Percentiles rank a stretch among this genome's conserved stretches.
These are phyloP conservation scores for Ostrea denselamellosa DNA, from an alignment of 1,140 invertebrate genomes.

Conservation along the genomic window DNA sequence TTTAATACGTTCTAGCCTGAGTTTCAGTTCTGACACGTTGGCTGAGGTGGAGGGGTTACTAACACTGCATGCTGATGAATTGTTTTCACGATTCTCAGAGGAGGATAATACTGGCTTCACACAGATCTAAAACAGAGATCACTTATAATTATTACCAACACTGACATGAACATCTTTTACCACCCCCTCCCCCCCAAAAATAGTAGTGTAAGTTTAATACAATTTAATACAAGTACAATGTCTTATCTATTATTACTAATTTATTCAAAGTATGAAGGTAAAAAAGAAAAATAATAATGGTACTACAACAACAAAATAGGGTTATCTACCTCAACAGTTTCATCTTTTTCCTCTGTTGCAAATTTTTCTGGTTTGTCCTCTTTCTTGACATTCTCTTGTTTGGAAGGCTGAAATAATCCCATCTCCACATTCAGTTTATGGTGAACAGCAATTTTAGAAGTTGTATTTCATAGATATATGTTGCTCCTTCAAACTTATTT, in stretches of 20 bases:
- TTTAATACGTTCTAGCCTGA: slow-evolving; percentile 71
- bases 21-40: slow-evolving; percentile 70
- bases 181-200: background rate
- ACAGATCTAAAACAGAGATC: background rate
- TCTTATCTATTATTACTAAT: too few species aligned
- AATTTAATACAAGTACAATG: too few species aligned
- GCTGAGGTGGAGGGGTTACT: slow-evolving; percentile 43
- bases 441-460: too few species aligned
- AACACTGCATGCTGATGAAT: background rate
- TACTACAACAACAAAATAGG: too few species aligned
- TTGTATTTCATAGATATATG: too few species aligned
- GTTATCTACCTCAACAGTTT: background rate
- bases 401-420: too few species aligned
- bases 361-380: background rate
- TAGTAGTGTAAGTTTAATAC: background rate
- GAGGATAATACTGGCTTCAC: background rate
- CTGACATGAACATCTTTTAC: too few species aligned
- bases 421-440: too few species aligned
- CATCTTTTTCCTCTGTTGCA: background rate
- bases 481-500: too few species aligned
- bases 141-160: too few species aligned
- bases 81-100: background rate
- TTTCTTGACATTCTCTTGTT: background rate
- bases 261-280: too few species aligned
- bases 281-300: too few species aligned